These are phyloP conservation scores for Thamnaconus septentrionalis DNA, from an alignment of 2,113 vertebrate species.

Conservation along the genomic window DNA sequence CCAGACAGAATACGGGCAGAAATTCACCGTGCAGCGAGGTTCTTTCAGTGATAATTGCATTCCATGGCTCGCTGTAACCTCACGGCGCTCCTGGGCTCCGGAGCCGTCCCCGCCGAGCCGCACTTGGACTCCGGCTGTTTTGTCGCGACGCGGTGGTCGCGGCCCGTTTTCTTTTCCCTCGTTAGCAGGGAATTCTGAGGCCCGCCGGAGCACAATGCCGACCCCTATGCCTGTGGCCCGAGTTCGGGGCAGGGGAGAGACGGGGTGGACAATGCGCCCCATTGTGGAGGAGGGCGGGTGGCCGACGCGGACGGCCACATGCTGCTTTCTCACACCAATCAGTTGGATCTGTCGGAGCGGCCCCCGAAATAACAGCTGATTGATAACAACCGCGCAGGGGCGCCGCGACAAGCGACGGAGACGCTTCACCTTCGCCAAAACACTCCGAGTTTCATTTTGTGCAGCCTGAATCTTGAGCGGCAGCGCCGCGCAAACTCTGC, in stretches of 20 bases:
- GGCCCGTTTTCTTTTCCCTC: constrained; percentile 39
- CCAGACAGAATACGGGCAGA: constrained; percentile 45
- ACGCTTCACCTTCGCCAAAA: too few relatives aligned
- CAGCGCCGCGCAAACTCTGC: too few relatives aligned
- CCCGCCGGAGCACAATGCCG: constrained; percentile 75
- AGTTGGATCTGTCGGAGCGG: constrained; percentile 58
- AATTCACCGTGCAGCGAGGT: constrained; percentile 26
- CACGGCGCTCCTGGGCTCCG: constrained; percentile 21
- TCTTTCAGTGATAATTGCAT: constrained; percentile 51
- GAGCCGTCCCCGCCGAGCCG: constrained; percentile 22
- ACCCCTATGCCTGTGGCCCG: constrained; percentile 66
- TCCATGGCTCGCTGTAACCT: constrained; percentile 42
- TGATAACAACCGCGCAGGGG: background rate
- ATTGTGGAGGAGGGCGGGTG: constrained; percentile 60
- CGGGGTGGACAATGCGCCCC: constrained; percentile 65
- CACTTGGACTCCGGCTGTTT: constrained; percentile 42
- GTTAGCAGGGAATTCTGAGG: constrained; percentile 58
- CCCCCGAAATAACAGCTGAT: constrained; percentile 64
- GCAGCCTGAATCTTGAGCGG: too few relatives aligned
- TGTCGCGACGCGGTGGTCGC: constrained; percentile 44
- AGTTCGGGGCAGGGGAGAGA: constrained; percentile 52
- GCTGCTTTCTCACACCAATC: constrained; percentile 75
- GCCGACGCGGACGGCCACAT: constrained; percentile 64
- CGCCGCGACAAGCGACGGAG: constrained; percentile 39
- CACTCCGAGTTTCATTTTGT: too few relatives aligned